Conservation (phyloP, 2,113 vertebrate species). For the Xenopus tropicalis region UCB_Xtro_10.0 CM004445.2:11297501-11298000, state of each 20-base stretch:
- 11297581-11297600: conserved; percentile 31
- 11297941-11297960: not conserved
- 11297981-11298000: not conserved
- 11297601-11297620: not conserved
- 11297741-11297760: not conserved
- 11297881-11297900: not conserved
- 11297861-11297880: not conserved
- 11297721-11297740: not conserved
- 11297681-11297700: conserved; percentile 35
- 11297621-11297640: conserved; percentile 15
- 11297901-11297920: not conserved
- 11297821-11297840: not conserved
- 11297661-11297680: conserved; percentile 24
- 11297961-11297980: not conserved
- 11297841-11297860: not conserved
- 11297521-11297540: too few relatives aligned
- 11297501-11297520: too few relatives aligned
- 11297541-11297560: not conserved
- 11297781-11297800: not conserved
- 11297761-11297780: not conserved
- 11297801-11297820: not conserved
- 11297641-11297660: conserved; percentile 31
- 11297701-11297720: conserved; percentile 19
- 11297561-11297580: not conserved
- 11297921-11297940: not conserved